These are phyloP conservation scores for Caenorhabditis angaria DNA, from an alignment of 2,888 invertebrate genomes.

Conservation along the genomic window DNA sequence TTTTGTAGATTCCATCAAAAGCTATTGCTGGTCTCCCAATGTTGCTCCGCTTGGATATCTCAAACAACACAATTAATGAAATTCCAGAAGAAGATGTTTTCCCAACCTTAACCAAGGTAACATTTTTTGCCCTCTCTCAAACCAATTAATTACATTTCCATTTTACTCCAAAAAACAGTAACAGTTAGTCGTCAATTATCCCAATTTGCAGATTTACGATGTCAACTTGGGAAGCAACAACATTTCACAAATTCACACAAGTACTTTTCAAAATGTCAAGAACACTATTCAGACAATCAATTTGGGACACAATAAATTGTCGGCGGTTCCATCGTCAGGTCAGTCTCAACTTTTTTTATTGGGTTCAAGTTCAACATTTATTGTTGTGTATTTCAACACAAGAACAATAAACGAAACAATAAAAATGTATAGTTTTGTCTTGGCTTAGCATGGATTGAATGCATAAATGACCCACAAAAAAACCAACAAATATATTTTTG, in stretches of 20 bases:
- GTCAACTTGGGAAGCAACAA: constrained; percentile 69
- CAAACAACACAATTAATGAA: constrained; percentile 68
- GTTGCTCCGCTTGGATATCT: constrained; percentile 65
- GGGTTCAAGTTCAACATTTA: background rate
- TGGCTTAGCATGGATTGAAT: background rate
- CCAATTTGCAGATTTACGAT: constrained; percentile 66
- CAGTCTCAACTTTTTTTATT: background rate
- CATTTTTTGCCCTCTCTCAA: background rate
- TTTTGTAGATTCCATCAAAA: constrained; percentile 52
- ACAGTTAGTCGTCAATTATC: background rate
- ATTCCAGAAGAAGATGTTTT: constrained; percentile 59
- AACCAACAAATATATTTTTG: background rate
- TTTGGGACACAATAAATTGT: constrained; percentile 68
- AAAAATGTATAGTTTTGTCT: background rate
- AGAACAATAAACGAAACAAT: constrained; percentile 2
- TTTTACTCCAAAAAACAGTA: constrained; percentile 6
- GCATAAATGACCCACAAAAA: background rate
- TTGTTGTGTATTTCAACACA: background rate
- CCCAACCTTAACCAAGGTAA: constrained; percentile 66
- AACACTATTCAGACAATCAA: constrained; percentile 70
- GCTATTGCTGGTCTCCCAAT: constrained; percentile 59
- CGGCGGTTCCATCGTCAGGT: constrained; percentile 68
- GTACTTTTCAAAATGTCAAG: constrained; percentile 67
- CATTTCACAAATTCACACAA: constrained; percentile 67
- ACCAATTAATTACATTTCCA: background rate